These are phyloP conservation scores for Lepidocyrtoides sp. DNA, from an alignment of 2,888 invertebrate genomes.

Conservation along the genomic window DNA sequence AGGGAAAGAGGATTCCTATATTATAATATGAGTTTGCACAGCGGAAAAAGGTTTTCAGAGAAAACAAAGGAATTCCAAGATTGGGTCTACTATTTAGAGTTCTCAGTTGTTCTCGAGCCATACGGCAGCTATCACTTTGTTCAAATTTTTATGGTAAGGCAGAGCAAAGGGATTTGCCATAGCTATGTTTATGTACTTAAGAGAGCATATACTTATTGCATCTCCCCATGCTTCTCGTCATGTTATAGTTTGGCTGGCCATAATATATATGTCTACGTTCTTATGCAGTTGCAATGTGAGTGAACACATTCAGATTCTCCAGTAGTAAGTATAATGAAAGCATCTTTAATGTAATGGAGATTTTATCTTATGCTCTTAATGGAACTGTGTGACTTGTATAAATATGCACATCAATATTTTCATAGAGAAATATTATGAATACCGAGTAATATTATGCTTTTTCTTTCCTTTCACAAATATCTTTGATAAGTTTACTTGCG, in stretches of 20 bases:
- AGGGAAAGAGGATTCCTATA: constrained; percentile 16
- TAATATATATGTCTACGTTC: neutral
- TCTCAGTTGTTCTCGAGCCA: neutral
- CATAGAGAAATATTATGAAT: constrained; percentile 65
- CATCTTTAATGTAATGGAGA: constrained; percentile 45
- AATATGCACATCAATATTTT: constrained; percentile 71
- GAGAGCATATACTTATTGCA: too few relatives aligned
- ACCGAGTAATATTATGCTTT: constrained; percentile 9
- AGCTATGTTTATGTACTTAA: too few relatives aligned
- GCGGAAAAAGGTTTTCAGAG: constrained; percentile 42
- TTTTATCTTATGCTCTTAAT: constrained; percentile 36
- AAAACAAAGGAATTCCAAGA: constrained; percentile 71
- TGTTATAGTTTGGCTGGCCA: too few relatives aligned
- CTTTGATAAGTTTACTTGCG: neutral
- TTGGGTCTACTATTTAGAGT: constrained; percentile 30
- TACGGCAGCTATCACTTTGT: neutral
- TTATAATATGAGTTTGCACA: neutral
- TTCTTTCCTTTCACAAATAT: constrained; percentile 13
- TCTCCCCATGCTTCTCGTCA: too few relatives aligned
- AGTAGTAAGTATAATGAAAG: constrained; percentile 38
- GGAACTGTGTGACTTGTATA: constrained; percentile 47
- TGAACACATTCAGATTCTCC: constrained; percentile 12
- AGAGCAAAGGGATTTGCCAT: neutral
- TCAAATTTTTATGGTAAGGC: constrained; percentile 21
- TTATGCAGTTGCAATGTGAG: neutral